Evolutionary conservation across 2,797 vertebrate species (phyloP), one percentile per base, ranked within the genome.

Genomic region (Mormyrus hasselquistii): DNA sequence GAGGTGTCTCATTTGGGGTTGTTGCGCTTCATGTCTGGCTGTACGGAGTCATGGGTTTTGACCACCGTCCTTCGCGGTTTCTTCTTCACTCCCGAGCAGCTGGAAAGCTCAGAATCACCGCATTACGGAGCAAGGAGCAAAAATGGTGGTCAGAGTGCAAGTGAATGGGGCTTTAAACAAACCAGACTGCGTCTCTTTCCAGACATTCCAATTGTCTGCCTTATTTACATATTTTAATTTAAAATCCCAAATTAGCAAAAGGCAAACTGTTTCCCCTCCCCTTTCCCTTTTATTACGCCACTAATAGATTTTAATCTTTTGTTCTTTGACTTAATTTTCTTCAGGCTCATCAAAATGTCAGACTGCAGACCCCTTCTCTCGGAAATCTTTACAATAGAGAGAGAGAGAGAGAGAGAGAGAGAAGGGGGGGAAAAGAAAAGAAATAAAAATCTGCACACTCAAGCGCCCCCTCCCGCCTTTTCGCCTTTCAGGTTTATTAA

Each of bases 281-380:
- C 50, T 55, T 5, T 93, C 93, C 69, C 89, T 88, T 94, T 92
- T 92, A 94, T 93, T 92, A 93, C 89, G 85, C 91, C 91, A 93
- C 91, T 92, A 93, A 94, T 92, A 93, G 92, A 93, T 95, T 93
- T 92, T 62, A 94, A 94, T 94, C 92, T 94, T 92, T 94, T 95
- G 93, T 93, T 95, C 92, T 94, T 93, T 93, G 92, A 91, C 91
- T 93, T 92, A 87, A 93, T 95, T 95, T 90, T 94, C 88, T 90
- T 92, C 91, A 89, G 88, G 89, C 89, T 93, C 91, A 91, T 92
- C 92, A 93, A 91, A 92, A 93, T 52, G 91, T 91, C 69, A 91
- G 89, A 91, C 90, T 73, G 91, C 82, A 88, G 88, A 91, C 92
- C 90, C 88, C 90, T 89, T 91, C 91, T 91, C 92, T 92, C 90